Base-by-base conservation (phyloP, 1,140 invertebrate genomes). In the Dufourea novaeangliae region DNA sequence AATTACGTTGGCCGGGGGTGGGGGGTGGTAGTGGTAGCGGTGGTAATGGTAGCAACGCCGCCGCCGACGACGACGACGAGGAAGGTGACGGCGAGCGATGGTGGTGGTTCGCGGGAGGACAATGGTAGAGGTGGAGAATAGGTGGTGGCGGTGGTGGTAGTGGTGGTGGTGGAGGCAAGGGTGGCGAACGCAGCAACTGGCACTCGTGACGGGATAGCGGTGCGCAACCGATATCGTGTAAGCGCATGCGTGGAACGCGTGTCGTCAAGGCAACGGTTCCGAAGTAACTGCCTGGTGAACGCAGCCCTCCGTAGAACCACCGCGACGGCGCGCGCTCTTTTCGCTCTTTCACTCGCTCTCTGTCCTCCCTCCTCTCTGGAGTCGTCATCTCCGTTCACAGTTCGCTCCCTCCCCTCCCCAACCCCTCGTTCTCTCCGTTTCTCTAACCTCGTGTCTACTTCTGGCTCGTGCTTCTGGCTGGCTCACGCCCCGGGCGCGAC, bases 241-340 rank as follows among this genome's bases (percentile, higher is more conserved):
- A 84, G 87, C 90, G 90, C 90, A 90, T 90, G 91, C 90, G 88
- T 86, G 86, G n/a, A 78, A 88, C 86, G 88, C 88, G 90, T 91
- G 91, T 92, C 88, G 91, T 88, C 91, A 90, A 91, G 92, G 91
- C 92, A 92, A 92, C 91, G 91, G 91, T 92, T 92, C 89, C 89
- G 88, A 90, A 91, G 89, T 92, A 90, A 93, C 92, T 93, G 92
- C 82, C 88, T 84, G 88, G 82, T 79, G 85, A 83, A 73, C 87
- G 83, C 82, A 82, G 85, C 80, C 84, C 88, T 88, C 88, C 87
- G 82, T n/a, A n/a, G n/a, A n/a, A n/a, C n/a, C n/a, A n/a, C n/a
- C n/a, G n/a, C n/a, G n/a, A n/a, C 88, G 84, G 78, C 82, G 79
- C 78, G 59, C 66, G 68, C 63, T 84, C 64, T 70, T 68, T 62